Evolutionary conservation across 2,113 vertebrate species (phyloP).

Genomic region (Silurus asotus): DNA sequence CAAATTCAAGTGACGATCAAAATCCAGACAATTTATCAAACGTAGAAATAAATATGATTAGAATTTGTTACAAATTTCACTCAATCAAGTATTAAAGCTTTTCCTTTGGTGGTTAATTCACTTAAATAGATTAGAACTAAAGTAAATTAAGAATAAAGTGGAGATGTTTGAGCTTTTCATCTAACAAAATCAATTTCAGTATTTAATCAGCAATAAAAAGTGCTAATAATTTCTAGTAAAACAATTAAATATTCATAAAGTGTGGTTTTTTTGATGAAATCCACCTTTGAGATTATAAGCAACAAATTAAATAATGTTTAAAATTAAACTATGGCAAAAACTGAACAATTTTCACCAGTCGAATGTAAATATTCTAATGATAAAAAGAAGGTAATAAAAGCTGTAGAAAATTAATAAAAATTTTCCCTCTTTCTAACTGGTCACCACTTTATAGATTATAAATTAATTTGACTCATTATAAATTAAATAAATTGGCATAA

Average conservation of each 20-base stretch:
- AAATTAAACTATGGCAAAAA: neutral
- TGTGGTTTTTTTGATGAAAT: neutral
- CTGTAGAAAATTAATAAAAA: fast-evolving
- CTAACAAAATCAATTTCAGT: neutral
- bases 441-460: too few species aligned
- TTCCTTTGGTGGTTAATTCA: neutral
- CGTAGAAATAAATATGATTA: neutral
- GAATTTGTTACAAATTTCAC: neutral
- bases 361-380: neutral
- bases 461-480: too few species aligned
- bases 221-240: neutral
- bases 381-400: neutral
- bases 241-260: neutral
- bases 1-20: neutral
- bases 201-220: neutral
- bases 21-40: neutral
- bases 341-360: neutral
- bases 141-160: neutral
- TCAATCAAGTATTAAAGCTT: neutral
- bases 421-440: too few species aligned
- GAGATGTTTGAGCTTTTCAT: neutral
- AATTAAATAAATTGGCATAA: too few species aligned
- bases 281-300: neutral
- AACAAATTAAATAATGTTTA: neutral
- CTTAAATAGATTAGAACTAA: neutral